Conservation (phyloP, 2,113 vertebrate genomes). For the Hepsetus odoe region DNA sequence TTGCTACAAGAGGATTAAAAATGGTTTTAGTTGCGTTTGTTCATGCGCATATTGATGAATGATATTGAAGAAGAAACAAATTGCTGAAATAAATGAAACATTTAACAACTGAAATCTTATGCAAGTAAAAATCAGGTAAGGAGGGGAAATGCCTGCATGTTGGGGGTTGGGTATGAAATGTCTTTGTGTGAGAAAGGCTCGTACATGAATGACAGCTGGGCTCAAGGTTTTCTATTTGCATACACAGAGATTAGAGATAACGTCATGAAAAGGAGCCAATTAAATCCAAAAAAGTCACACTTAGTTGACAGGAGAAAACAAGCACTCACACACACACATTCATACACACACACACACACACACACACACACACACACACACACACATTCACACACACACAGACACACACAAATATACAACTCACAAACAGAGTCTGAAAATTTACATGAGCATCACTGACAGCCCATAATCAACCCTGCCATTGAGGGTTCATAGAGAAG, state of each 20-base stretch:
- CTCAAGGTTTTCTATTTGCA: slow-evolving; percentile 37
- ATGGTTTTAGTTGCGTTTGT: not conserved
- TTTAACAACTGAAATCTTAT: too few species aligned
- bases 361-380: not conserved
- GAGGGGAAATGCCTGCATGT: not conserved
- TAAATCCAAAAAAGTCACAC: slow-evolving; percentile 26
- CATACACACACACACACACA: not conserved
- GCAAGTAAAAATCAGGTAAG: too few species aligned
- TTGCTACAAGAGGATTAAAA: not conserved
- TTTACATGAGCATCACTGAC: not conserved
- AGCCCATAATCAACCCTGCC: slow-evolving; percentile 30
- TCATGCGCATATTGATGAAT: not conserved
- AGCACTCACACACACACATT: not conserved
- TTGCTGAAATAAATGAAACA: too few species aligned
- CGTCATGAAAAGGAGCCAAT: slow-evolving; percentile 38
- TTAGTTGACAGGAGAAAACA: not conserved
- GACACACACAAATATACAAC: not conserved
- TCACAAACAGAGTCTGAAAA: not conserved
- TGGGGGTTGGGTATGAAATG: not conserved
- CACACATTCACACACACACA: not conserved
- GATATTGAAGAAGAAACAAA: slow-evolving; percentile 2
- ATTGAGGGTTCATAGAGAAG: slow-evolving; percentile 1
- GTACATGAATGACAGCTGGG: not conserved
- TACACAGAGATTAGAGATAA: slow-evolving; percentile 15
- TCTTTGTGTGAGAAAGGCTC: not conserved